These are phyloP conservation scores for Dryadula phaetusa DNA, from an alignment of 2,888 invertebrate species.

Conservation along the genomic window DNA sequence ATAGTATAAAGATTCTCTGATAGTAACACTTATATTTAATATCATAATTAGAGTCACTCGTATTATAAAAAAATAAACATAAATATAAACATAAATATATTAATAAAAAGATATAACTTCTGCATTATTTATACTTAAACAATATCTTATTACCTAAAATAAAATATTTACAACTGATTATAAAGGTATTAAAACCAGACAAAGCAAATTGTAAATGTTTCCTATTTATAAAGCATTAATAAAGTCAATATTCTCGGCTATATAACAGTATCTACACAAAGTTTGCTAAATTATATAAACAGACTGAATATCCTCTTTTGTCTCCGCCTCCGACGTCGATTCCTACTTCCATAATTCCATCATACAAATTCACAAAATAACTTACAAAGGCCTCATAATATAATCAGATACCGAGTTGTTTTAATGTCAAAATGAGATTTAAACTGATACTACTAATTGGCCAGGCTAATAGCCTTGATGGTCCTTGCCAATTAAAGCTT, in stretches of 20 bases:
- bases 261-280: slow-evolving; percentile 14
- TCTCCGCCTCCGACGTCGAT: slow-evolving; percentile 32
- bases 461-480: slow-evolving; percentile 73
- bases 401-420: slow-evolving; percentile 43
- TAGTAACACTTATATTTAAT: neutral
- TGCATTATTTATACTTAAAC: neutral
- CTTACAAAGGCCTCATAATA: slow-evolving; percentile 42
- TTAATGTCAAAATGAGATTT: slow-evolving; percentile 47
- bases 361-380: slow-evolving; percentile 38
- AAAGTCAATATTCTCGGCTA: neutral
- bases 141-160: neutral
- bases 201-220: neutral
- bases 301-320: slow-evolving; percentile 35
- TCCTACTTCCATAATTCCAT: slow-evolving; percentile 42
- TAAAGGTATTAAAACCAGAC: neutral
- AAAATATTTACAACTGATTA: neutral
- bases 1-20: too few relatives aligned
- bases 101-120: too few relatives aligned
- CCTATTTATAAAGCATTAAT: slow-evolving; percentile 15
- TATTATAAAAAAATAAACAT: too few relatives aligned
- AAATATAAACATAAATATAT: too few relatives aligned
- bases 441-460: slow-evolving; percentile 75
- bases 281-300: slow-evolving; percentile 26
- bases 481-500: slow-evolving; percentile 78
- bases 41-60: neutral